Base-by-base conservation (phyloP, 2,113 vertebrate species). In the Bufo gargarizans region DNA sequence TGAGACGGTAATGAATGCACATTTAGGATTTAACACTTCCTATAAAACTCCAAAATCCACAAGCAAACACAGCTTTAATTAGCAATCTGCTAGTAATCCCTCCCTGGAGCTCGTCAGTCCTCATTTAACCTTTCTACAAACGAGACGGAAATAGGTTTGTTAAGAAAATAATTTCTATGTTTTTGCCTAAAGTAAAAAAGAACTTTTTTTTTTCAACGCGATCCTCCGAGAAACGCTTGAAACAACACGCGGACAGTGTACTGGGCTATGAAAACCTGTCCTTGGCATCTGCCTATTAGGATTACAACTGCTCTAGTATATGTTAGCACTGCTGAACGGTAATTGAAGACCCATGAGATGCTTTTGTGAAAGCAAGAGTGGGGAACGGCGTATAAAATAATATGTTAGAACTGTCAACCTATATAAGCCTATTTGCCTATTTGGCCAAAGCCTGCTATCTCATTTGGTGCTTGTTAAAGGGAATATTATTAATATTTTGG, bases 51-150 rank as follows among this genome's bases (percentile, higher is more conserved):
- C 86, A 74, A 71, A 88, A 88, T 82, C 78, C 78, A 81, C 77
- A 80, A 56, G 86, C 77, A 87, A 87, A 87, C 77, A 81, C 61
- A 45, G 56, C 43, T 86, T 86, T 78, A 86, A 86, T 86, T 86
- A 86, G 74, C 85, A 78, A 78, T 78, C 85, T 67, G 85, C 17
- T 65, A 33, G 58, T 61, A 86, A 77, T 63, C 85, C 85, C 55
- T 86, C 85, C 85, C 85, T 59, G 58, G 85, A 77, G 85, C 76
- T 78, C 59, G 47, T 47, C 22, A 50, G 86, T 81, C 77, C 77
- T 72, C 65, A 43, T 81, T 55, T 69, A 81, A 87, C 86, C 86
- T 87, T 81, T 81, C 20, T 67, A 82, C 63, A 81, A 86, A 65
- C 58, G 67, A 86, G 85, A 65, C 76, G 55, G 85, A 67, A 86